Base-by-base conservation (phyloP, 2,797 vertebrate genomes). In the Poeciliopsis presidionis region DNA sequence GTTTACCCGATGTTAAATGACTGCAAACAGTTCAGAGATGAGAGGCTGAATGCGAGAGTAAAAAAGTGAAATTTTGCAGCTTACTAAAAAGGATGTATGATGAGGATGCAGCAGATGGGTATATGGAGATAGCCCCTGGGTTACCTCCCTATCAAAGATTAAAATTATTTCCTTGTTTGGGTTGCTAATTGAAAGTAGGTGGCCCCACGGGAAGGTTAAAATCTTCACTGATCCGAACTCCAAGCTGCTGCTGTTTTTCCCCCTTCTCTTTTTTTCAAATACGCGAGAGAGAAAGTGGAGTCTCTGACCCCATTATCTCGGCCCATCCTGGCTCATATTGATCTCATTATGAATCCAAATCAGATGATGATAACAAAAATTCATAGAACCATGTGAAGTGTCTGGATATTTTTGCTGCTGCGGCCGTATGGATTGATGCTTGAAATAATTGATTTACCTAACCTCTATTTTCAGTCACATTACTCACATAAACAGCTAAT, bases 111-210 rank as follows among this genome's bases (percentile, higher is more conserved):
- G 79, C 94, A 95, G 93, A 94, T 94, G 95, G 93, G 87, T 85
- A 69, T 69, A 76, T 47, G 81, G 86, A 91, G 84, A 59, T 85
- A 90, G 86, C 89, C 88, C 78, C 76, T 45, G 82, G 86, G 91
- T 92, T 89, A 89, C 91, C 87, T 67, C 75, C 73, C 91, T 88
- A 90, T 88, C 89, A 79, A 87, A 83, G 87, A 93, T 91, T 84
- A 92, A 90, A 92, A 89, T 81, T 87, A 91, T 92, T 93, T 94
- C 85, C 89, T 88, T 91, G 92, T 94, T 94, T 94, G 82, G 91
- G 88, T 89, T 82, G 79, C 88, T 94, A 93, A 95, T 95, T 94
- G 92, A 95, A 95, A 94, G 89, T 87, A 89, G 91, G 81, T 88
- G 87, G 89, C 92, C 92, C 91, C 93, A 88, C 65, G 89, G 93